phyloP scores from a whole-genome alignment of 2,113 vertebrate genomes.

The Podarcis muralis region DNA sequence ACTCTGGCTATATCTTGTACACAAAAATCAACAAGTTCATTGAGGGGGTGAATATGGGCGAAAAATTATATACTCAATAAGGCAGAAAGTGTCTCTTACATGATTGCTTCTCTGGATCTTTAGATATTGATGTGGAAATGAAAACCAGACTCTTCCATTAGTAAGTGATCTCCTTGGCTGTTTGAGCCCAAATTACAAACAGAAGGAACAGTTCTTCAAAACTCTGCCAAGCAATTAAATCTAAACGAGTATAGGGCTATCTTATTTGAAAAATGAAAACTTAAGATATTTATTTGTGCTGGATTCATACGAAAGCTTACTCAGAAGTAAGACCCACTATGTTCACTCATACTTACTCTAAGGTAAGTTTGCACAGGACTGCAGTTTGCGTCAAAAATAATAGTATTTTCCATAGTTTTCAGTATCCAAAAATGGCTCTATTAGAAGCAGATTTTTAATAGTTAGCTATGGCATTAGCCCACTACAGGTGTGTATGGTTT shows the following conservation, averaged over 20 bases:
- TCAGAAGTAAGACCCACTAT: not conserved
- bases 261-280: not conserved
- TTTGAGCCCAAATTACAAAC: slow-evolving; percentile 25
- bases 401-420: not conserved
- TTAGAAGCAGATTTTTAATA: slow-evolving; percentile 6
- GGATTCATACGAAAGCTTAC: no score
- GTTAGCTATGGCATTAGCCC: not conserved
- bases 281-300: not conserved
- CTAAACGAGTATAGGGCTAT: not conserved
- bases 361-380: not conserved
- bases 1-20: not conserved
- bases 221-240: not conserved
- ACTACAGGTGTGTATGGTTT: not conserved
- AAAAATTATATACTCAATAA: not conserved
- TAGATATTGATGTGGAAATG: slow-evolving; percentile 14
- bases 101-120: not conserved
- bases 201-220: slow-evolving; percentile 27
- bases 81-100: not conserved
- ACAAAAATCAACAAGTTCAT: not conserved
- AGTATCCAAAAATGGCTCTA: not conserved
- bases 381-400: not conserved
- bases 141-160: slow-evolving; percentile 24
- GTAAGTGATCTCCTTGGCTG: not conserved
- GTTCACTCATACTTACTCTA: not conserved
- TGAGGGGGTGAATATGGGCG: not conserved